Percentiles rank a stretch among this genome's conserved stretches.
Evolutionary conservation across 1,140 invertebrate species (phyloP).

Genomic region (Drosophila chauvacae): DNA sequence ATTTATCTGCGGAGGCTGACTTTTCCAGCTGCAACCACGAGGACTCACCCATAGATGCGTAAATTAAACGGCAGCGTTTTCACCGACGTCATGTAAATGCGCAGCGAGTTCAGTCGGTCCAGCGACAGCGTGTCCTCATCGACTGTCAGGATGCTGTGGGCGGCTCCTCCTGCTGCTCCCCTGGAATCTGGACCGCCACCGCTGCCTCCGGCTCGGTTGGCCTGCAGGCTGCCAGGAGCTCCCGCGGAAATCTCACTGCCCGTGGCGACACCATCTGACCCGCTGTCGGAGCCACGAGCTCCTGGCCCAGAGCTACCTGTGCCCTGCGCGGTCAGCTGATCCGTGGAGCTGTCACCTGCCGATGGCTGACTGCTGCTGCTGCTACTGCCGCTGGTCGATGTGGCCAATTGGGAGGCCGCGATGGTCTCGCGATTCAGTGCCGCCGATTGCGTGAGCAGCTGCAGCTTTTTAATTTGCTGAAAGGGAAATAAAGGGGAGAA

Average conservation of each 20-base stretch:
- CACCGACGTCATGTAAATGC: constrained; percentile 83
- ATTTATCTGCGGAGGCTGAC: constrained; percentile 3
- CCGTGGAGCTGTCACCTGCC: constrained; percentile 55
- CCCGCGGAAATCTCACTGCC: constrained; percentile 20
- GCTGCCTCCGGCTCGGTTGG: constrained; percentile 29
- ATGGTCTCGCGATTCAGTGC: constrained; percentile 84
- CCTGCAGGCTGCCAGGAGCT: constrained; percentile 53
- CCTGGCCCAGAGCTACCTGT: constrained; percentile 8
- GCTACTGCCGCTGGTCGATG: constrained; percentile 70
- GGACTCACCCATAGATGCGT: constrained; percentile 81
- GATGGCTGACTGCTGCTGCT: constrained; percentile 41
- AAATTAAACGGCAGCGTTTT: constrained; percentile 84
- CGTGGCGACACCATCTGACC: constrained; percentile 14
- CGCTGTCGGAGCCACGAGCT: constrained; percentile 30
- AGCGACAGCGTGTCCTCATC: constrained; percentile 81
- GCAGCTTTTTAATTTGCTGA: constrained; percentile 84
- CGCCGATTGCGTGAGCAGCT: constrained; percentile 83
- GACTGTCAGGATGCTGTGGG: constrained; percentile 72
- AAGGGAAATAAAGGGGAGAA: constrained; percentile 36
- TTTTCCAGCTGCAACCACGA: constrained; percentile 43
- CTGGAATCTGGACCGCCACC: constrained; percentile 14
- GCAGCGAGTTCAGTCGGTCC: constrained; percentile 80
- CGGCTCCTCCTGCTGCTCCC: constrained; percentile 1
- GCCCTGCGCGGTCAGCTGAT: constrained; percentile 67
- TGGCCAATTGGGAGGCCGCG: constrained; percentile 84